A percentile compares a stretch with the other conserved stretches of the same genome.
These are phyloP conservation scores for Stomatorhinus ivindoensis DNA, from an alignment of 2,113 vertebrate genomes.

Conservation along the genomic window DNA sequence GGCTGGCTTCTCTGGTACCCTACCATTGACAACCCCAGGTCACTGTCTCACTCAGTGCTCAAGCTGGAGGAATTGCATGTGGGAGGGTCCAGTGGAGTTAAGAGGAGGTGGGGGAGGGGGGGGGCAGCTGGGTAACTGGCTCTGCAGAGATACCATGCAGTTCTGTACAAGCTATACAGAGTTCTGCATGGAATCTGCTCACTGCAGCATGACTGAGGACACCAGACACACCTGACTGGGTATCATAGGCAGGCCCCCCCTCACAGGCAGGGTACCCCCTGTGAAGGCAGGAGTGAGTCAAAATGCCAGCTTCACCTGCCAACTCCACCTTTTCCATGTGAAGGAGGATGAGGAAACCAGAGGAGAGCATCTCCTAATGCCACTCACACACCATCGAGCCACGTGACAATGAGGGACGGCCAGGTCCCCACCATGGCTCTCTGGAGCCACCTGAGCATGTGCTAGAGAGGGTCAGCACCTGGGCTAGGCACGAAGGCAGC, in stretches of 20 bases:
- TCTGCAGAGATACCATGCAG: not conserved
- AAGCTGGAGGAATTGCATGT: not conserved
- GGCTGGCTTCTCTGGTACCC: not conserved
- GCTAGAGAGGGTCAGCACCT: not conserved
- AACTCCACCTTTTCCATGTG: not conserved
- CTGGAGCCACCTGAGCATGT: not conserved
- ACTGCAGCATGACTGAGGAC: not conserved
- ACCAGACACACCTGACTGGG: not conserved
- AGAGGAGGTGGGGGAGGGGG: not conserved
- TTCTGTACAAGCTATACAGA: not conserved
- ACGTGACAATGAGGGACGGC: not conserved
- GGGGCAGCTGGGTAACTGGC: not conserved
- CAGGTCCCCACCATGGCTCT: not conserved
- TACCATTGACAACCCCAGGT: not conserved
- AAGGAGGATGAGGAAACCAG: not conserved
- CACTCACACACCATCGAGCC: not conserved
- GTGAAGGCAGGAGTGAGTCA: not conserved
- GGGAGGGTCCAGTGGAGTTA: not conserved
- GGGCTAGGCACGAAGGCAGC: not conserved
- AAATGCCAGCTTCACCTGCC: not conserved
- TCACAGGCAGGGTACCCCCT: too few relatives aligned
- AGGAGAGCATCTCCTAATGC: not conserved
- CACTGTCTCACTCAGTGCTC: not conserved
- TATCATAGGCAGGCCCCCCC: not conserved
- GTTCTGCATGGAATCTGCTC: not conserved